Evolutionary conservation across 1,140 invertebrate genomes (phyloP), one percentile per base, ranked within the genome.

Genomic region (Coenobita brevimanus): DNA sequence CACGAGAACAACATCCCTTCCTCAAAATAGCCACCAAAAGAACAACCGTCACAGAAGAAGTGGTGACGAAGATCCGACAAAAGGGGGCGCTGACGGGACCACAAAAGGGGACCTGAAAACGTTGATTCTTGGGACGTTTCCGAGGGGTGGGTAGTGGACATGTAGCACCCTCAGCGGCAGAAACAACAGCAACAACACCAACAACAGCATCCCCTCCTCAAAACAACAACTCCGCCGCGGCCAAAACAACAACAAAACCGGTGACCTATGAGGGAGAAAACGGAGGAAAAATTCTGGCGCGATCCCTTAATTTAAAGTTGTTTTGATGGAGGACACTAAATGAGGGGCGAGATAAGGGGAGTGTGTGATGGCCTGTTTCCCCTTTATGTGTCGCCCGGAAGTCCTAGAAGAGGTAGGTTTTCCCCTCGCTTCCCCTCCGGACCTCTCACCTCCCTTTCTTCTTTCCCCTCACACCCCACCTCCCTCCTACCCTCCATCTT

Each of bases 321-420:
- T 62, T 33, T 21, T 82, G 33, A 57, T 67, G 80, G 64, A 71
- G 43, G 80, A 24, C 60, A 50, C 60, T 82, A 82, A 38, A 80
- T 87, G 76, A 24, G 60, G 84, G 64, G 71, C 60, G 76, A 24
- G 76, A 71, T 46, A 57, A 30, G 43, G 62, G 38, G 50, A 71
- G 54, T 43, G 75, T 60, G 84, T 80, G 41, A 87, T 87, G 84
- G 84, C 84, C 64, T 87, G 84, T 69, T 87, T 87, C 62, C 84
- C 84, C 73, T 87, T 87, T 76, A 87, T 87, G 84, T 87, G 84
- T 80, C 84, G 84, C 0, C 84, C 84, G 76, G 84, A 80, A 80
- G 84, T 87, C 64, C 41, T 80, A 38, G 84, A 87, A 24, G 84
- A 87, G 84, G 84, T 87, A 80, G 60, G 84, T 79, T 27, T 62